Percentiles rank a stretch among this genome's conserved stretches.
These are phyloP conservation scores for Gorsachius magnificus DNA, from an alignment of 2,797 vertebrate genomes.

Conservation along the genomic window DNA sequence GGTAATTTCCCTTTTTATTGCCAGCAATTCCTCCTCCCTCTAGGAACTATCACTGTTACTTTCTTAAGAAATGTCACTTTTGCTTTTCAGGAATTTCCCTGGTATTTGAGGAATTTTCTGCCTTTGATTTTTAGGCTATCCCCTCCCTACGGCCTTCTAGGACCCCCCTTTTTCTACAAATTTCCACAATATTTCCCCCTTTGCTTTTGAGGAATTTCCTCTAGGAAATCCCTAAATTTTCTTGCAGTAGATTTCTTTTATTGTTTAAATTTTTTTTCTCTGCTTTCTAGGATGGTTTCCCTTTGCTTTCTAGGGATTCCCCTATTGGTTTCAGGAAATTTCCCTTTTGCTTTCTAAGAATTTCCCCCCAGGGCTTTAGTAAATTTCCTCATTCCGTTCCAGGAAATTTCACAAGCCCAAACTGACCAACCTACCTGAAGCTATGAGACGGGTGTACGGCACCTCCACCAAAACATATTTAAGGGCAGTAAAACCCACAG, in stretches of 20 bases:
- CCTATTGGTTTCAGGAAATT: background rate
- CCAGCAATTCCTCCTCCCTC: background rate
- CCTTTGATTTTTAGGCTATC: background rate
- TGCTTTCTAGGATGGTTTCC: background rate
- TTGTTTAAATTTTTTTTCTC: too few relatives aligned
- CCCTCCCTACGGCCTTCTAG: background rate
- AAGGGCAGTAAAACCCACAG: background rate
- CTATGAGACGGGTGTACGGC: rapidly evolving
- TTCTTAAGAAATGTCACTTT: background rate
- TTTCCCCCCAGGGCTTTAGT: background rate
- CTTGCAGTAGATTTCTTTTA: background rate
- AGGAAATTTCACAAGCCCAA: background rate
- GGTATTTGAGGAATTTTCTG: background rate
- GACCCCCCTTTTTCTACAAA: background rate
- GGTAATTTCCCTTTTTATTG: background rate
- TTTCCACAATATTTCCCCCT: background rate
- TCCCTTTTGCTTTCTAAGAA: background rate
- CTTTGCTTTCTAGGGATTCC: background rate
- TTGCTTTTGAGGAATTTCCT: background rate
- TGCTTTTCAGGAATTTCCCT: background rate
- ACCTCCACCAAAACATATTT: background rate
- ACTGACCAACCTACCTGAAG: background rate
- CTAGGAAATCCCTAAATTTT: background rate
- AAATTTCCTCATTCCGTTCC: background rate
- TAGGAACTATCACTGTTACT: background rate